These are phyloP conservation scores for Triops cancriformis DNA, from an alignment of 1,140 invertebrate species.

Conservation along the genomic window DNA sequence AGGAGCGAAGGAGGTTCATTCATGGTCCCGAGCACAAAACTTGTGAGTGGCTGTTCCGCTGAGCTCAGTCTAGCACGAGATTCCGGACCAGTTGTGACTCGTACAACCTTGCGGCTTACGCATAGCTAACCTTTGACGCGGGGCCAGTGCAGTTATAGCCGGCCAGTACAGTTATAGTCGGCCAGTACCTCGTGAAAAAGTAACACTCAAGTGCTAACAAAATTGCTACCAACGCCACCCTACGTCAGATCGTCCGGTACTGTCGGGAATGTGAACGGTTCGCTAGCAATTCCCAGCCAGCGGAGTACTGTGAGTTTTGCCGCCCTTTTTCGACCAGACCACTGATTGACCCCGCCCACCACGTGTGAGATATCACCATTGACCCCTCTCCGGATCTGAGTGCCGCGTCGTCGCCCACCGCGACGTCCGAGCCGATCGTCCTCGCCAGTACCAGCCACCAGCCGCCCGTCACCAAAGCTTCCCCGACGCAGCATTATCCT, in stretches of 20 bases:
- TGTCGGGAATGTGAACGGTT: too few relatives aligned
- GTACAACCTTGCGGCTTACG: too few relatives aligned
- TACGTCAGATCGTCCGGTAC: too few relatives aligned
- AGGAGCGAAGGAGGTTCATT: neutral
- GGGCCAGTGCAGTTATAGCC: too few relatives aligned
- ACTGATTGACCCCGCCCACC: neutral
- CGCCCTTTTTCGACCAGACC: neutral
- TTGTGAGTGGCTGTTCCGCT: neutral
- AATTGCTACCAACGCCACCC: too few relatives aligned
- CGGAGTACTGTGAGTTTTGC: neutral
- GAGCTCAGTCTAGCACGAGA: slow-evolving; percentile 3
- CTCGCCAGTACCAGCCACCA: neutral
- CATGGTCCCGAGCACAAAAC: neutral
- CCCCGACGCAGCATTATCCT: neutral
- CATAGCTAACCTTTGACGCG: too few relatives aligned
- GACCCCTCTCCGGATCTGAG: neutral
- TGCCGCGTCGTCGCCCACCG: neutral
- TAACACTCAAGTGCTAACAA: too few relatives aligned
- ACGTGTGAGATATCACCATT: slow-evolving; percentile 4
- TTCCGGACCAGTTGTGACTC: neutral
- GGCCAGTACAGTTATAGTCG: too few relatives aligned
- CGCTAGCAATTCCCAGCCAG: too few relatives aligned
- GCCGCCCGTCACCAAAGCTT: neutral
- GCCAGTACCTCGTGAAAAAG: too few relatives aligned
- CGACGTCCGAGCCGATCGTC: neutral